phyloP scores from a whole-genome alignment of 2,113 vertebrate genomes.

The Oophaga pumilio region DNA sequence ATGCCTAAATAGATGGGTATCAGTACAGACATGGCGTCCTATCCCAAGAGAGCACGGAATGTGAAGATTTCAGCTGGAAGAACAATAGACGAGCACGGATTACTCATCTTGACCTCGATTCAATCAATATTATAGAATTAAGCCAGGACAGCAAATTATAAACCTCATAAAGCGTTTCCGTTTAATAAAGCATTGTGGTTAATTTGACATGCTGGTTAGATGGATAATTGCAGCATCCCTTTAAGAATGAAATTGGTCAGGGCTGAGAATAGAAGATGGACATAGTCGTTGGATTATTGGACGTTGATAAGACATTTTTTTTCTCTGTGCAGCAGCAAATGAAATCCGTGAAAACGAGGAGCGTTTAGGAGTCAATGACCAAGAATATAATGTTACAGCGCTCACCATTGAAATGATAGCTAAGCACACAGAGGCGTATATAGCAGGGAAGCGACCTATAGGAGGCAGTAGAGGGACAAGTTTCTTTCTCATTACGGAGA shows the following conservation, averaged over 20 bases:
- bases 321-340: neutral
- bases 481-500: no score
- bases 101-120: neutral
- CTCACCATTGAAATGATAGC: neutral
- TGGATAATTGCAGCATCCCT: constrained; percentile 39
- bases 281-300: neutral
- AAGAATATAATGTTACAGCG: neutral
- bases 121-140: constrained; percentile 38
- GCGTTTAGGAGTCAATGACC: neutral
- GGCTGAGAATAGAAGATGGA: neutral
- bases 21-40: neutral
- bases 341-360: neutral
- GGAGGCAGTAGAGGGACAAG: no score
- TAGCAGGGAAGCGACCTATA: no score
- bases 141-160: constrained; percentile 56
- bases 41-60: constrained; percentile 3
- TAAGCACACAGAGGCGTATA: neutral
- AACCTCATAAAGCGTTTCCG: constrained; percentile 31
- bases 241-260: neutral
- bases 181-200: constrained; percentile 8
- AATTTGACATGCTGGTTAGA: constrained; percentile 34
- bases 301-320: neutral
- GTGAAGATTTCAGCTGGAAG: neutral
- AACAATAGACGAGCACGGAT: neutral
- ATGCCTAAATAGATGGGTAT: neutral